A percentile compares a stretch with the other conserved stretches of the same genome.
phyloP scores from a whole-genome alignment of 92 coral and sea anemone genomes.

The Zoanthus sansibaricus region DNA sequence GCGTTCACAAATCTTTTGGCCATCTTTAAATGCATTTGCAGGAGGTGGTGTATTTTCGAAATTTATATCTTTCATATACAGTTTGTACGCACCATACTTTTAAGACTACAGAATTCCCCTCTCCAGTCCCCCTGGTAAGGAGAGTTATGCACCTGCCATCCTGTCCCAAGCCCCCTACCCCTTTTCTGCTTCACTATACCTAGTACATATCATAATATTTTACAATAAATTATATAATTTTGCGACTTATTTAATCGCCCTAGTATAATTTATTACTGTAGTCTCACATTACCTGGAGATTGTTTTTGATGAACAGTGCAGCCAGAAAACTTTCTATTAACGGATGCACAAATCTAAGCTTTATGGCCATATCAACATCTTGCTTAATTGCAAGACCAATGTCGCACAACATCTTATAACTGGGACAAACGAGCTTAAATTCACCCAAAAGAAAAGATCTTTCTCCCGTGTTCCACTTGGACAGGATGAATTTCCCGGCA shows the following conservation, averaged over 20 bases:
- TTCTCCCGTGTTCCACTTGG: constrained; percentile 18
- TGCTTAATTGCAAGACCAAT: constrained; percentile 27
- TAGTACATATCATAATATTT: too few species aligned
- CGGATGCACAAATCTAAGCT: constrained; percentile 26
- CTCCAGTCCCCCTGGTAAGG: too few species aligned
- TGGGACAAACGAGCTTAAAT: constrained; percentile 4
- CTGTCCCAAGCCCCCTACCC: too few species aligned
- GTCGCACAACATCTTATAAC: constrained; percentile 22
- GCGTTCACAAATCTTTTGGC: too few species aligned
- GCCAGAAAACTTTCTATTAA: constrained; percentile 23
- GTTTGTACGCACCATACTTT: too few species aligned
- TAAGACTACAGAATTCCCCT: too few species aligned
- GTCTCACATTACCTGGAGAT: not conserved
- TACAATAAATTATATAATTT: not conserved
- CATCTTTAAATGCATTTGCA: too few species aligned
- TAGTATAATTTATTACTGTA: not conserved
- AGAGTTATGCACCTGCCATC: too few species aligned
- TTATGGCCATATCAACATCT: constrained; percentile 22
- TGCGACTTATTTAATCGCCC: not conserved
- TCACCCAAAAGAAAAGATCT: not conserved
- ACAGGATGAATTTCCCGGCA: constrained; percentile 22
- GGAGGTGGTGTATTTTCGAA: too few species aligned
- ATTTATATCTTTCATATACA: too few species aligned
- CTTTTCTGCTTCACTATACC: not conserved
- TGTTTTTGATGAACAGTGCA: constrained; percentile 9